Evolutionary conservation across 2,797 vertebrate genomes (phyloP).

Genomic region (Sardinella longiceps): DNA sequence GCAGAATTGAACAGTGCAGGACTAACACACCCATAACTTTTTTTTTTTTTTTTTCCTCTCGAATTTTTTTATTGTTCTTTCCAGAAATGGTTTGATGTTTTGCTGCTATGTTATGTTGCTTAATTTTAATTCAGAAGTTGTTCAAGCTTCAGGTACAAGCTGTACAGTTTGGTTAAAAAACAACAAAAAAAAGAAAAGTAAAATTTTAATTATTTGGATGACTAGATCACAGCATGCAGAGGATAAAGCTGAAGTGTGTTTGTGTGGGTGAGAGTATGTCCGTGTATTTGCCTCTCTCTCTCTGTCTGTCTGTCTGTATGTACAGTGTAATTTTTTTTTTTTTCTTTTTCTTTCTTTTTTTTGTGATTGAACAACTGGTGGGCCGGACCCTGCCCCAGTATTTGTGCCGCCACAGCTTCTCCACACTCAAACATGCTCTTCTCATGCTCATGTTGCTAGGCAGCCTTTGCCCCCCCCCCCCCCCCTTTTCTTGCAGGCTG

Average conservation of each 20-base stretch:
- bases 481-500: background rate
- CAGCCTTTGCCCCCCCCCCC: conserved; percentile 36
- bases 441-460: conserved; percentile 45
- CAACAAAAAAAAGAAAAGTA: background rate
- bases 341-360: background rate
- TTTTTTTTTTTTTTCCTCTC: conserved; percentile 80
- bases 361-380: conserved; percentile 44
- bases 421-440: conserved; percentile 34
- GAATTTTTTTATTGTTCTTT: conserved; percentile 81
- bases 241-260: background rate
- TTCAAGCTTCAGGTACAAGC: conserved; percentile 79
- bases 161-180: conserved; percentile 69
- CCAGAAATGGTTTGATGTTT: conserved; percentile 83
- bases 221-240: conserved; percentile 25
- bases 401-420: conserved; percentile 27
- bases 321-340: background rate
- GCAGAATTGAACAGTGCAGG: conserved; percentile 70
- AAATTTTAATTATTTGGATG: conserved; percentile 15
- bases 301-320: conserved; percentile 38
- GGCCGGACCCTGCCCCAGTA: conserved; percentile 41
- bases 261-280: conserved; percentile 12
- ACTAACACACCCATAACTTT: conserved; percentile 20
- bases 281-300: background rate
- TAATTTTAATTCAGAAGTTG: conserved; percentile 77
- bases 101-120: conserved; percentile 91